phyloP scores from a whole-genome alignment of 1,140 invertebrate genomes.

The Brachionus sp. region DNA sequence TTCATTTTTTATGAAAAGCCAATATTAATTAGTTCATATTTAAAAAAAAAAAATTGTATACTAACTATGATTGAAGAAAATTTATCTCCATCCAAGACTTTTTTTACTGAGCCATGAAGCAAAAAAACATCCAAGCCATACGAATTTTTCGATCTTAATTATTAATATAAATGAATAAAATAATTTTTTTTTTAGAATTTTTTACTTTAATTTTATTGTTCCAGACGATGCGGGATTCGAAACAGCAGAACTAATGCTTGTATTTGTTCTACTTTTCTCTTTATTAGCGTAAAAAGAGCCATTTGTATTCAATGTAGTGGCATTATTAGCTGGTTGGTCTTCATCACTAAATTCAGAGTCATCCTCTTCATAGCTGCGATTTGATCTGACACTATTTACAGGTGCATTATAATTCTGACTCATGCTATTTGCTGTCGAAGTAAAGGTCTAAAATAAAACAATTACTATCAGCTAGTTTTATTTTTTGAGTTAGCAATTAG shows the following conservation, averaged over 20 bases:
- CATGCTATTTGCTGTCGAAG: background rate
- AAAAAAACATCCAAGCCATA: constrained; percentile 44
- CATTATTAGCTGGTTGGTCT: background rate
- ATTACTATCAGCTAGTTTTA: background rate
- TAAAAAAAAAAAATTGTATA: too few relatives aligned
- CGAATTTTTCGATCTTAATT: background rate
- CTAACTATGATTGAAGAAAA: constrained; percentile 37
- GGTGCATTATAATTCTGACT: background rate
- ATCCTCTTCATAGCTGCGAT: constrained; percentile 26
- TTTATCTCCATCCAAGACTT: constrained; percentile 24
- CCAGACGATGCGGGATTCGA: background rate
- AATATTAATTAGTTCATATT: too few relatives aligned
- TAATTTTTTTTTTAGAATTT: background rate
- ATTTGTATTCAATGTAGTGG: background rate
- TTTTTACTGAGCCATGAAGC: constrained; percentile 21
- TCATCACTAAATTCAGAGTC: constrained; percentile 20
- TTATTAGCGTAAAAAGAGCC: background rate
- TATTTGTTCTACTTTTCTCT: background rate
- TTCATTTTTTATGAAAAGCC: too few relatives aligned
- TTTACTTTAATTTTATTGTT: constrained; percentile 16
- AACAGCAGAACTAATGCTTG: background rate
- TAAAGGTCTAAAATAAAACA: constrained; percentile 22
- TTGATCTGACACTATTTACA: background rate
- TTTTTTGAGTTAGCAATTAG: background rate
- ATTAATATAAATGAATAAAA: background rate